Percentiles rank a stretch among this genome's conserved stretches.
Conservation (phyloP, 2,888 invertebrate genomes). For the Lasioglossum morio region DNA sequence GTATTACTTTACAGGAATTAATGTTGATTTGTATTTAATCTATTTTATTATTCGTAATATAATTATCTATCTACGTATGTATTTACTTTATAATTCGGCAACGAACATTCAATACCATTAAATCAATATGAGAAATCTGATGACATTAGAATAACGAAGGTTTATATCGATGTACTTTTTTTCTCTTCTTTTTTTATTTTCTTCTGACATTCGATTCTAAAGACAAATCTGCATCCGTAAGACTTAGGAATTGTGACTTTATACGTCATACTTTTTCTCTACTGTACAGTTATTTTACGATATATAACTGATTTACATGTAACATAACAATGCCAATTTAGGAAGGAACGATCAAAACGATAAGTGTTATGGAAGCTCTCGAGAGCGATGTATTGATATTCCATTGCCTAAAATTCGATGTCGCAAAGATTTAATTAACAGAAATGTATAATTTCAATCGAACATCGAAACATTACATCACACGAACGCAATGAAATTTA, state of each 20-base stretch:
- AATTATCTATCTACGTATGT: conserved; percentile 71
- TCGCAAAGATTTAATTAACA: conserved; percentile 13
- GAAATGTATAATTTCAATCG: conserved; percentile 9
- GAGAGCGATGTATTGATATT: conserved; percentile 52
- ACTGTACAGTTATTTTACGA: conserved; percentile 83
- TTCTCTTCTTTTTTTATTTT: conserved; percentile 37
- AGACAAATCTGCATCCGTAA: conserved; percentile 48
- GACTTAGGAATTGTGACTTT: conserved; percentile 72
- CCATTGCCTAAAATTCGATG: conserved; percentile 50
- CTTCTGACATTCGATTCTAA: conserved; percentile 53
- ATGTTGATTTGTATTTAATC: conserved; percentile 82
- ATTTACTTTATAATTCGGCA: conserved; percentile 75
- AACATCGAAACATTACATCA: conserved; percentile 25
- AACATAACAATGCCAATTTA: conserved; percentile 79
- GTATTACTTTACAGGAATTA: conserved; percentile 74
- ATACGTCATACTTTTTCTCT: conserved; percentile 70
- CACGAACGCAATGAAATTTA: conserved; percentile 14
- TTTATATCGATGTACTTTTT: conserved; percentile 62
- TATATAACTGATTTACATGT: conserved; percentile 82
- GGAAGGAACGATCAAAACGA: conserved; percentile 65
- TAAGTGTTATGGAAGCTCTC: conserved; percentile 66
- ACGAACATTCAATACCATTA: conserved; percentile 64
- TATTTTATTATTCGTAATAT: conserved; percentile 82
- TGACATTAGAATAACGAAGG: conserved; percentile 29
- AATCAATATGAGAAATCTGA: conserved; percentile 44